Evolutionary conservation across 2,888 invertebrate species (phyloP).

Genomic region (Diarsia brunnea): DNA sequence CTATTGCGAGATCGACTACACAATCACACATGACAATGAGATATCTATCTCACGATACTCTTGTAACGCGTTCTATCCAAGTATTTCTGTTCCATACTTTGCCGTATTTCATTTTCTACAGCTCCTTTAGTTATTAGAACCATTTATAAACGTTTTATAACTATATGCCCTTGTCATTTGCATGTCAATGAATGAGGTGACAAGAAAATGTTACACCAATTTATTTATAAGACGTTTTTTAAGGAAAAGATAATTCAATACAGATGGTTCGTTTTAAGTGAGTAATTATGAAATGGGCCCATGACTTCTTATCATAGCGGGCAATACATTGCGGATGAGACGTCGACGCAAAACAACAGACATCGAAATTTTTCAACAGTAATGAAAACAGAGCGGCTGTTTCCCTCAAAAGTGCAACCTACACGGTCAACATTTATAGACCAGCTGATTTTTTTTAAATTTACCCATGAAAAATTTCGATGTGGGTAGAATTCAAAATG

Average conservation of each 20-base stretch:
- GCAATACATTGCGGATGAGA: neutral
- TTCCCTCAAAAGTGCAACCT: neutral
- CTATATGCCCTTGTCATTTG: slow-evolving; percentile 26
- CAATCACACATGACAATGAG: neutral
- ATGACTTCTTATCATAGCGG: neutral
- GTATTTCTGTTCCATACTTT: neutral
- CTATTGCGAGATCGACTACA: neutral
- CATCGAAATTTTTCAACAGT: neutral
- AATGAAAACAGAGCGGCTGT: too few species aligned
- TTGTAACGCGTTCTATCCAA: neutral
- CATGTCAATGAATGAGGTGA: slow-evolving; percentile 36
- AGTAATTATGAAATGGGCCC: neutral
- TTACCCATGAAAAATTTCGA: neutral
- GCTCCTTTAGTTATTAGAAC: neutral
- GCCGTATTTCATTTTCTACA: slow-evolving; percentile 13
- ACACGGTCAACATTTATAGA: neutral
- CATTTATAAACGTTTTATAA: slow-evolving; percentile 25
- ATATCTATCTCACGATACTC: neutral
- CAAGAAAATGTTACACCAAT: neutral
- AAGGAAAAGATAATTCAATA: slow-evolving; percentile 4
- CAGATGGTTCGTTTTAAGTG: neutral
- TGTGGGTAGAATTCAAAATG: neutral
- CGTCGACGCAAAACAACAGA: neutral
- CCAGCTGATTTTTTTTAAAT: neutral
- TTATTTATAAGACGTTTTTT: slow-evolving; percentile 11